Base-by-base conservation (phyloP, 2,113 vertebrate genomes). In the Strix aluco region DNA sequence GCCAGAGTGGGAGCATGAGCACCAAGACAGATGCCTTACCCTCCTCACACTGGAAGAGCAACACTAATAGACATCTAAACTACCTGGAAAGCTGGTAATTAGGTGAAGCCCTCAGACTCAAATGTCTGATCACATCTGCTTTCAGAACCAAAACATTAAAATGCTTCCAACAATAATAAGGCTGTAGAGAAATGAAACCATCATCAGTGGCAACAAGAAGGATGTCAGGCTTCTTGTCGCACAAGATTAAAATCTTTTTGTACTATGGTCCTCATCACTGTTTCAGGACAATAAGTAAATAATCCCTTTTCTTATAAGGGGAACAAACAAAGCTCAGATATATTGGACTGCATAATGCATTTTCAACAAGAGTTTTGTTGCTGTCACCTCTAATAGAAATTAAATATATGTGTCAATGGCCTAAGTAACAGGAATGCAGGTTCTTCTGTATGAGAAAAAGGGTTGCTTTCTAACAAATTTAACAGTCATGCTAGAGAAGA, bases 341-440 rank as follows among this genome's bases (percentile, higher is more conserved):
- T 38, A 18, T 54, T 69, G 12, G 25, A 58, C 52, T 82, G 32
- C 42, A 85, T 36, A 83, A 92, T 66, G 38, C 71, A 90, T 79
- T 79, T 75, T 42, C 71, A 93, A 71, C 74, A 55, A 44, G 87
- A 81, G 51, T 93, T 97, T 97, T 92, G 74, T 86, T 96, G 73
- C 86, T 92, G 79, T 86, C 75, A 96, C 38, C 38, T 82, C 8
- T 84, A 81, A 94, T 51, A 94, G 55, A 65, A 80, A 82, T 96
- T 81, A 92, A 97, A 93, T 69, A 30, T 32, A 62, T 59, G 30
- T 93, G 69, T 18, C 72, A 75, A 69, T 65, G 74, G 58, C 36
- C n/a, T 51, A 32, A 22, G 66, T 47, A 80, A 81, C 9, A 95
- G 54, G 63, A 90, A 81, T 59, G 23, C 25, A 54, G 18, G 26